Evolutionary conservation across 2,113 vertebrate species (phyloP).

Genomic region (Litocranius walleri): DNA sequence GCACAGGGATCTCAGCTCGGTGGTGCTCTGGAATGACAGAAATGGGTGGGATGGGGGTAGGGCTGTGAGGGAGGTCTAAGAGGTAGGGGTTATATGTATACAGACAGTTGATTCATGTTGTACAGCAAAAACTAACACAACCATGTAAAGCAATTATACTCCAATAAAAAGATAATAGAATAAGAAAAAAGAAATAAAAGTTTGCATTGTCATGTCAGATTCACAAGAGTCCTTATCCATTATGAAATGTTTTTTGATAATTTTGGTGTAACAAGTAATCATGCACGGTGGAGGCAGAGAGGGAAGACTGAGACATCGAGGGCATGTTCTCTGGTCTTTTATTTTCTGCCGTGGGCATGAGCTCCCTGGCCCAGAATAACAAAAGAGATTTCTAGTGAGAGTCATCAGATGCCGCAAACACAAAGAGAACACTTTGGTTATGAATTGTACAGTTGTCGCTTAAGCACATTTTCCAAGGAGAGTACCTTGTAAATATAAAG

Average conservation of each 20-base stretch:
- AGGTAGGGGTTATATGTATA: not conserved
- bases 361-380: not conserved
- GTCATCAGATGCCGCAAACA: not conserved
- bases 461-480: not conserved
- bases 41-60: not conserved
- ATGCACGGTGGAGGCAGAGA: too few relatives aligned
- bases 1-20: accelerated
- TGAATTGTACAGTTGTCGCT: not conserved
- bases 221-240: not conserved
- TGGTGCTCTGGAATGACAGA: not conserved
- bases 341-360: too few relatives aligned
- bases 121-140: not conserved
- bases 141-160: not conserved
- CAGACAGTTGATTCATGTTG: not conserved
- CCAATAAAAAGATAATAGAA: not conserved
- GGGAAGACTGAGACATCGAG: not conserved
- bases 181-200: not conserved
- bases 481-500: not conserved
- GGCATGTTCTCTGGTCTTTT: not conserved
- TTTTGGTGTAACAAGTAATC: not conserved
- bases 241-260: not conserved
- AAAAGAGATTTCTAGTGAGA: not conserved
- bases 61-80: not conserved
- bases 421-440: not conserved
- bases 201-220: not conserved